These are phyloP conservation scores for Radopholus similis DNA, from an alignment of 1,140 invertebrate genomes.

Conservation along the genomic window DNA sequence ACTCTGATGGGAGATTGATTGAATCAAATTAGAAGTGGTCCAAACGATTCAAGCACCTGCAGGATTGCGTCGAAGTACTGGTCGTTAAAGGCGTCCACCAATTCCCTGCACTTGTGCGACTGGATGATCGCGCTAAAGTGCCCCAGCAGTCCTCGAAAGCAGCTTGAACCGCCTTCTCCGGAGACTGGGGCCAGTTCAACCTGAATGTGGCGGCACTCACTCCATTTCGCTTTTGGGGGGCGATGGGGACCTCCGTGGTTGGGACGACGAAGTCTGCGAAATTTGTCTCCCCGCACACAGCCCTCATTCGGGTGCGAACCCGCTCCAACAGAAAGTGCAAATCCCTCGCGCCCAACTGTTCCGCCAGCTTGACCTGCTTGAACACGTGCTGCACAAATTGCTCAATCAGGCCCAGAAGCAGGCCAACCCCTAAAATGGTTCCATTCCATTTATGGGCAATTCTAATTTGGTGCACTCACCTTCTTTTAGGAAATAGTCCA, in stretches of 20 bases:
- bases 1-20: conserved; percentile 10
- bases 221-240: conserved; percentile 12
- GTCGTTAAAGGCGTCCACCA: conserved; percentile 33
- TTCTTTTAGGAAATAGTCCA: conserved; percentile 40
- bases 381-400: conserved; percentile 19
- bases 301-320: conserved; percentile 22
- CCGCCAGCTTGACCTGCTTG: conserved; percentile 15
- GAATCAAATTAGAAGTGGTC: too few species aligned
- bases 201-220: neutral
- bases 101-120: conserved; percentile 6
- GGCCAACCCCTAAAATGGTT: conserved; percentile 21
- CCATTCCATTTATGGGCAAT: neutral
- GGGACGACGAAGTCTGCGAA: conserved; percentile 46
- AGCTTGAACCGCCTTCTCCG: conserved; percentile 1
- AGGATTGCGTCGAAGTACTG: conserved; percentile 20
- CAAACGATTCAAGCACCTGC: conserved; percentile 4
- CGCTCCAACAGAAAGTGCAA: conserved; percentile 29
- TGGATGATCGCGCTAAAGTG: conserved; percentile 19
- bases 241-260: conserved; percentile 7
- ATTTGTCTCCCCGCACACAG: conserved; percentile 20
- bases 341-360: conserved; percentile 21
- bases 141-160: conserved; percentile 29
- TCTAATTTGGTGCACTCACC: conserved; percentile 18
- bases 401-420: conserved; percentile 36
- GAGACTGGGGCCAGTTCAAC: neutral